Evolutionary conservation across 2,113 vertebrate genomes (phyloP), one percentile per base, ranked within the genome.

Genomic region (Zonotrichia leucophrys): DNA sequence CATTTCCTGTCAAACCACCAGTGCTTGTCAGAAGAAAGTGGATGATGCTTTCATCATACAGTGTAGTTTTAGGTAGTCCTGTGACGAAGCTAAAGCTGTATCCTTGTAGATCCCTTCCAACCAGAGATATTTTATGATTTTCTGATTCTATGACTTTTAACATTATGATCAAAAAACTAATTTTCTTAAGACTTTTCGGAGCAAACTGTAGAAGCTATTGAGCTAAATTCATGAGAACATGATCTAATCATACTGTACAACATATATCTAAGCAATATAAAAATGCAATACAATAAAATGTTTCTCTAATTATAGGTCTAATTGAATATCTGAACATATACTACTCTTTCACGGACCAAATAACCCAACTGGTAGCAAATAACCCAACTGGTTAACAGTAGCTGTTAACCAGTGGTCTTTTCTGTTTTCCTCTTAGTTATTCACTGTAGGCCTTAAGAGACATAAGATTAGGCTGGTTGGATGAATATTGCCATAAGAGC

Each of bases 41-140:
- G 7, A 44, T 3, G 2, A 39, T 15, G 3, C 2, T 47, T 64
- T 59, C 25, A 22, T 55, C 33, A 33, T 30, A 31, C 2, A 11
- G 17, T 28, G 68, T 69, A 35, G 5, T n/a, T 27, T 77, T 35
- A 42, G 11, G 8, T 62, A 19, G 27, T 31, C 28, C 27, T 63
- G 23, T 1, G 1, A 58, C 16, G 24, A 63, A 27, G 12, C 4
- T 3, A 9, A 62, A 67, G 2, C n/a, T n/a, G 3, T 22, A n/a
- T 53, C 10, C 6, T 39, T 50, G 39, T 39, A 9, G 4, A 11
- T 58, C 7, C 5, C 11, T 53, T 84, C 11, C 3, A 53, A 12
- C 4, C 27, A 62, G 14, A 70, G 52, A 53, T 28, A 53, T 7
- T 30, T 28, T 53, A 30, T 22, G 35, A 46, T 59, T 69, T 44